Percentiles rank a stretch among this genome's conserved stretches.
These are phyloP conservation scores for Phrynocephalus forsythii DNA, from an alignment of 2,797 vertebrate species.

Conservation along the genomic window DNA sequence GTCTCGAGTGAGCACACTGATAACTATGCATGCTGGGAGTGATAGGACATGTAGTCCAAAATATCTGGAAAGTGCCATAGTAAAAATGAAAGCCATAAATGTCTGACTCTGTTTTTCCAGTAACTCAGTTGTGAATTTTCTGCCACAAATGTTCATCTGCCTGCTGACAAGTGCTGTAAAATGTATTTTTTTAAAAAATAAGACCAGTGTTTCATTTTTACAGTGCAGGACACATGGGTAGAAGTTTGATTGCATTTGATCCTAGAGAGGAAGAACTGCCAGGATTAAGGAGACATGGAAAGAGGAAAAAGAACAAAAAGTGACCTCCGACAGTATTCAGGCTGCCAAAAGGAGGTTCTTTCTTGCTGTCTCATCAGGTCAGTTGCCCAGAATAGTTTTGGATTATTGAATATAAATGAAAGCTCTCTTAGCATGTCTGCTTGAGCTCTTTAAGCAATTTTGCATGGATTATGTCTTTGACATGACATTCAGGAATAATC, in stretches of 20 bases:
- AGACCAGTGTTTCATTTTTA: background rate
- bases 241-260: background rate
- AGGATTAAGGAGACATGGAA: constrained; percentile 21
- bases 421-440: constrained; percentile 5
- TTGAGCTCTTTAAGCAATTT: constrained; percentile 44
- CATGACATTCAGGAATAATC: constrained; percentile 53
- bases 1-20: background rate
- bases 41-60: background rate
- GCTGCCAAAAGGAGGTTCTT: background rate
- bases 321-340: background rate
- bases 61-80: background rate
- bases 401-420: constrained; percentile 41
- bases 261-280: background rate
- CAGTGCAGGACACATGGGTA: background rate
- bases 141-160: background rate
- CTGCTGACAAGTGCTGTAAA: background rate
- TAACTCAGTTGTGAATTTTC: background rate
- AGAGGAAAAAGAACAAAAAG: constrained; percentile 17
- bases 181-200: background rate
- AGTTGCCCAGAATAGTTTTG: constrained; percentile 27
- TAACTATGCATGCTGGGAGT: background rate
- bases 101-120: background rate
- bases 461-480: constrained; percentile 56
- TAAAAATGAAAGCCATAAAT: background rate
- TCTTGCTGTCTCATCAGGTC: constrained; percentile 30